phyloP scores from a whole-genome alignment of 2,888 invertebrate species.

The Hyppa rectilinea region DNA sequence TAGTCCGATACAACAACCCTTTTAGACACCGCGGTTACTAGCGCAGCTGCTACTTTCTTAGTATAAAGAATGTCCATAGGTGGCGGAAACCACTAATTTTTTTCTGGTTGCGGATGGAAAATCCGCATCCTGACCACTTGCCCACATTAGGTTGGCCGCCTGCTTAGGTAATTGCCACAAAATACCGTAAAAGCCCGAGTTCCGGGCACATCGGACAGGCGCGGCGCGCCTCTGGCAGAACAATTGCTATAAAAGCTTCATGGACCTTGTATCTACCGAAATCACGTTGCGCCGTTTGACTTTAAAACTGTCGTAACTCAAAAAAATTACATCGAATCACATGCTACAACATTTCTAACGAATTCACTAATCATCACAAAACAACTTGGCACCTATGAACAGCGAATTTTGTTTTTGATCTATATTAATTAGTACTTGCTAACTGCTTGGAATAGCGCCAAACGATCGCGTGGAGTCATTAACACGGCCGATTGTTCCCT shows the following conservation, averaged over 20 bases:
- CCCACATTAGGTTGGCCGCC: not conserved
- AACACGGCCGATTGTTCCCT: conserved; percentile 62
- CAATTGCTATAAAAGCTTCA: too few relatives aligned
- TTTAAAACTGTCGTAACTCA: not conserved
- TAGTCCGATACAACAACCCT: not conserved
- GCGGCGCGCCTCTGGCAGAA: too few relatives aligned
- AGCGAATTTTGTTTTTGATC: conserved; percentile 62
- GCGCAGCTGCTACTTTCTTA: not conserved
- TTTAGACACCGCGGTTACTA: not conserved
- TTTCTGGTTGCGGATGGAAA: too few relatives aligned
- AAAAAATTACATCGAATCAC: conserved; percentile 23
- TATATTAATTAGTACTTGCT: conserved; percentile 64
- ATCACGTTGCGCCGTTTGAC: too few relatives aligned
- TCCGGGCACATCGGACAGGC: too few relatives aligned
- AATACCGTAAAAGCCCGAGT: not conserved
- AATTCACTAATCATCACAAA: conserved; percentile 48
- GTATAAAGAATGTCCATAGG: too few relatives aligned
- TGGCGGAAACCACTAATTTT: too few relatives aligned
- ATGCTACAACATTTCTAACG: conserved; percentile 27
- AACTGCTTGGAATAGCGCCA: conserved; percentile 62
- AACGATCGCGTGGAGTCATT: conserved; percentile 62
- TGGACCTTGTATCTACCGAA: too few relatives aligned
- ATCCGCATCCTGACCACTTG: not conserved
- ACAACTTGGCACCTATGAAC: conserved; percentile 60
- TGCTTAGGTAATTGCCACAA: not conserved